These are phyloP conservation scores for Ceyx cyanopectus DNA, from an alignment of 2,113 vertebrate species.

Conservation along the genomic window DNA sequence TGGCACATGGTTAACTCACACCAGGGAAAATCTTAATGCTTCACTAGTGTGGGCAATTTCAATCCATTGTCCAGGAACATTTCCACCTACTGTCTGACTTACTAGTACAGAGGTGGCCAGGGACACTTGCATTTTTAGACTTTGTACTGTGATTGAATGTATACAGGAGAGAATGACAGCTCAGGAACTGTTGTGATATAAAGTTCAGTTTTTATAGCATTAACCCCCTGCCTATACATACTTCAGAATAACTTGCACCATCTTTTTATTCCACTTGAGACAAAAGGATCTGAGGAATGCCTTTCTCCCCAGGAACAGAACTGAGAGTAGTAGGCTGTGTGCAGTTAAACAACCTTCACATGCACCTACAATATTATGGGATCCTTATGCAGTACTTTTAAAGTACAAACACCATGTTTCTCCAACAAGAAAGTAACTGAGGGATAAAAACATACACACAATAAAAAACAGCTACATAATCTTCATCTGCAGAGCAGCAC, in stretches of 20 bases:
- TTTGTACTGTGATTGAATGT: not conserved
- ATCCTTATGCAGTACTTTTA: not conserved
- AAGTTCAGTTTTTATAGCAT: not conserved
- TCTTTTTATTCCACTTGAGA: not conserved
- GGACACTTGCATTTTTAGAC: not conserved
- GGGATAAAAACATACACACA: not conserved
- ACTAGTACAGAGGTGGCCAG: not conserved
- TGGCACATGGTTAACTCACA: not conserved
- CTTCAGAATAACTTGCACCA: not conserved
- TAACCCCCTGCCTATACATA: not conserved
- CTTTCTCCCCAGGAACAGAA: not conserved
- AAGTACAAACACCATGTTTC: not conserved
- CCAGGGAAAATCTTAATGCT: not conserved
- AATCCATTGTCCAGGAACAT: slow-evolving; percentile 13
- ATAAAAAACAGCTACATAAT: not conserved
- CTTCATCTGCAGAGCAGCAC: not conserved
- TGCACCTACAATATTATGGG: not conserved
- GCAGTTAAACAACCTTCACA: not conserved
- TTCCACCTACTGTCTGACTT: slow-evolving; percentile 20
- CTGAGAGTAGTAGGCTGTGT: not conserved
- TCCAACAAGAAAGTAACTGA: not conserved
- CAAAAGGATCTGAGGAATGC: not conserved
- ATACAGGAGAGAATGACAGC: not conserved
- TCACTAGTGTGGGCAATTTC: not conserved
- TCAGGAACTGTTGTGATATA: not conserved